Percentiles rank a stretch among this genome's conserved stretches.
These are phyloP conservation scores for Pheosia tremula DNA, from an alignment of 2,888 invertebrate species.

Conservation along the genomic window DNA sequence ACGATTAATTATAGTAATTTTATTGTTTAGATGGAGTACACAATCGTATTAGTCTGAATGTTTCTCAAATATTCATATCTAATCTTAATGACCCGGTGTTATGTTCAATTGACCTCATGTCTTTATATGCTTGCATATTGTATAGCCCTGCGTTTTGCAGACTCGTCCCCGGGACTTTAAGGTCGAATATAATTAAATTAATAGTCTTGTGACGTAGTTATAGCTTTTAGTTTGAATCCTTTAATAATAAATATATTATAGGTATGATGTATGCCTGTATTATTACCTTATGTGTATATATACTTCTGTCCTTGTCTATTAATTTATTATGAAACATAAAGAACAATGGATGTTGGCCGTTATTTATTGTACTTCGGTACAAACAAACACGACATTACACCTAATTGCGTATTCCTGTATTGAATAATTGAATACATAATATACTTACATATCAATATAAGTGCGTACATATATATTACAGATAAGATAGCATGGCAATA, in stretches of 20 bases:
- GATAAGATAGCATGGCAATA: constrained; percentile 52
- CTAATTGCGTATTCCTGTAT: constrained; percentile 53
- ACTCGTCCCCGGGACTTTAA: not conserved
- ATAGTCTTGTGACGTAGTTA: not conserved
- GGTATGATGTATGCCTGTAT: not conserved
- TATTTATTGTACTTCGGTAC: constrained; percentile 22
- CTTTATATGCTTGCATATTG: constrained; percentile 13
- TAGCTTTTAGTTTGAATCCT: not conserved
- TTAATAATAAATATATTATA: not conserved
- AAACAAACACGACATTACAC: constrained; percentile 32
- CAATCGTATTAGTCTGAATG: not conserved
- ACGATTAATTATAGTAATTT: not conserved
- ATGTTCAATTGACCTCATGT: constrained; percentile 13
- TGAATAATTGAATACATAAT: constrained; percentile 52
- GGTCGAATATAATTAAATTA: not conserved
- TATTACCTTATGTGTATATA: no score
- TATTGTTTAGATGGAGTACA: not conserved
- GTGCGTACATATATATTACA: constrained; percentile 34
- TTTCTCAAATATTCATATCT: not conserved
- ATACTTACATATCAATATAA: constrained; percentile 27
- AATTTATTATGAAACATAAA: constrained; percentile 12
- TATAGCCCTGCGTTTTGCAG: not conserved
- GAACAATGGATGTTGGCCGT: constrained; percentile 19
- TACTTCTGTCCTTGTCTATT: no score
- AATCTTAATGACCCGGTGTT: constrained; percentile 21